A percentile compares a stretch with the other conserved stretches of the same genome.
Evolutionary conservation across 2,797 vertebrate species (phyloP).

Genomic region (Anguilla obscura): DNA sequence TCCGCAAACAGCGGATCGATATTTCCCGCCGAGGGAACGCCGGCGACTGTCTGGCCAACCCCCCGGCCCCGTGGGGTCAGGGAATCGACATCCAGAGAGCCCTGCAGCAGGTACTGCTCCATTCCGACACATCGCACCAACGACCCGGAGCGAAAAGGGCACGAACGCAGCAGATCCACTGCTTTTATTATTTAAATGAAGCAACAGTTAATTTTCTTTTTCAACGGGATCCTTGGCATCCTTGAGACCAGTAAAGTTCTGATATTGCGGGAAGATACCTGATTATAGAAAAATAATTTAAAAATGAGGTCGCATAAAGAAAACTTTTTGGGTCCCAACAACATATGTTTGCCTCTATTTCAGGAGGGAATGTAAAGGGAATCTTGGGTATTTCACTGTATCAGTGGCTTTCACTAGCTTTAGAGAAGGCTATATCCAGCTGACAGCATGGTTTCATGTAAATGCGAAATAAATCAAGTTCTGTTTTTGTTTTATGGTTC

Average conservation of each 20-base stretch:
- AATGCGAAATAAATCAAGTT: background rate
- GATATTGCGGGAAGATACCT: background rate
- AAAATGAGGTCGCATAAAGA: background rate
- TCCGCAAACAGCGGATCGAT: conserved; percentile 88
- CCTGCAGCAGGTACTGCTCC: conserved; percentile 90
- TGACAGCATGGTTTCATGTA: background rate
- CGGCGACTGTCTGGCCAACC: conserved; percentile 93
- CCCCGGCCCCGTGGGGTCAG: conserved; percentile 93
- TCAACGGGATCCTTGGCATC: background rate
- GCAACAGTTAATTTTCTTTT: background rate
- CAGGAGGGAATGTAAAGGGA: background rate
- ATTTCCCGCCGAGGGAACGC: conserved; percentile 92
- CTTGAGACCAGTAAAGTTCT: background rate
- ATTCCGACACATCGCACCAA: conserved; percentile 8
- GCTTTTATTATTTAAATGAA: background rate
- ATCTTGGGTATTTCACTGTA: background rate
- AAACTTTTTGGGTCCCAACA: no score
- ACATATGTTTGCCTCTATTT: background rate
- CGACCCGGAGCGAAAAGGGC: background rate
- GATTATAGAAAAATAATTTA: background rate
- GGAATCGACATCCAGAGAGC: conserved; percentile 97
- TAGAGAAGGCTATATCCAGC: background rate
- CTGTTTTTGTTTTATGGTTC: background rate
- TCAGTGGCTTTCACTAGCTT: background rate
- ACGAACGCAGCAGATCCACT: background rate